Conservation (phyloP, 2,888 invertebrate species). For the Hydroisotoma schaefferi region DNA sequence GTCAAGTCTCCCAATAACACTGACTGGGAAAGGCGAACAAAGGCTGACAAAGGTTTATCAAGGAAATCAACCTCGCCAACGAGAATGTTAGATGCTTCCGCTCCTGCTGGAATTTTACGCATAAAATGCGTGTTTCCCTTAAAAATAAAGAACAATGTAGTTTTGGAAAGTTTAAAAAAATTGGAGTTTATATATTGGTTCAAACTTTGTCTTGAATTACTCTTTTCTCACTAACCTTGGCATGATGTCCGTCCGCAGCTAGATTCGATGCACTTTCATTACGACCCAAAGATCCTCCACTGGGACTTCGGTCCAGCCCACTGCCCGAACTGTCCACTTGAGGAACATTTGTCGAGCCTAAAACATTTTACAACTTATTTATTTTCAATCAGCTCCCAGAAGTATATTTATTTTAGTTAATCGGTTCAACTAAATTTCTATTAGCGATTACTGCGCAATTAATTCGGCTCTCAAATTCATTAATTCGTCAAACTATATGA, state of each 20-base stretch:
- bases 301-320: constrained; percentile 72
- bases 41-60: constrained; percentile 86
- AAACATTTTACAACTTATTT: not conserved
- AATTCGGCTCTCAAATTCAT: too few relatives aligned
- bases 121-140: constrained; percentile 86
- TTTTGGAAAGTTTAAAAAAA: not conserved
- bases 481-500: too few relatives aligned
- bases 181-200: too few relatives aligned
- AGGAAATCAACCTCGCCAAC: constrained; percentile 97
- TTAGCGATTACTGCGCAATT: too few relatives aligned
- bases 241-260: constrained; percentile 64
- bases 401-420: too few relatives aligned
- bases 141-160: constrained; percentile 30
- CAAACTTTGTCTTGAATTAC: too few relatives aligned
- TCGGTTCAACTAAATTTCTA: too few relatives aligned
- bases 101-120: constrained; percentile 93
- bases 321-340: constrained; percentile 36
- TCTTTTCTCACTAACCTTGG: constrained; percentile 53
- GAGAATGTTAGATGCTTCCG: constrained; percentile 95
- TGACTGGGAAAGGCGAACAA: constrained; percentile 71
- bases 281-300: constrained; percentile 72
- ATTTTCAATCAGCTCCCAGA: too few relatives aligned
- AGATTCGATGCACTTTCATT: constrained; percentile 68
- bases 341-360: constrained; percentile 47
- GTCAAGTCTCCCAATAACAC: constrained; percentile 90